Percentiles rank a stretch among this genome's conserved stretches.
Conservation (phyloP, 2,888 invertebrate genomes). For the Pemphredon lugubris region DNA sequence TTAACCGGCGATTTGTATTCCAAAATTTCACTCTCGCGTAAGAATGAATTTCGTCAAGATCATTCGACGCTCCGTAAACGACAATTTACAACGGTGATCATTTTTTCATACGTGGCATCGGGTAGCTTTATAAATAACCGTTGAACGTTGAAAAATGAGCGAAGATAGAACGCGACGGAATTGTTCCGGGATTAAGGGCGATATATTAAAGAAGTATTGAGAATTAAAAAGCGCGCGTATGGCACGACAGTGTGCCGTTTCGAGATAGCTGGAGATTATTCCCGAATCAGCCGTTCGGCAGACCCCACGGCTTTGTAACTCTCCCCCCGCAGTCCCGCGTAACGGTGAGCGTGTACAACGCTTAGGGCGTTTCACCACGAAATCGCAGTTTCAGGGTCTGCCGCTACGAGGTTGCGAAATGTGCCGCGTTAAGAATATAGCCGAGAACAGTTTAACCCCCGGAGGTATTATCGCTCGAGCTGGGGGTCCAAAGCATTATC, state of each 20-base stretch:
- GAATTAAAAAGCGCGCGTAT: constrained; percentile 32
- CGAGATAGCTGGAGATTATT: constrained; percentile 62
- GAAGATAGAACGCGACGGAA: too few species aligned
- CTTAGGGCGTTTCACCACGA: constrained; percentile 44
- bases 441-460: constrained; percentile 57
- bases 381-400: constrained; percentile 55
- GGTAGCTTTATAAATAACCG: too few species aligned
- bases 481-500: constrained; percentile 54
- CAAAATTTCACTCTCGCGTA: too few species aligned
- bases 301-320: constrained; percentile 32
- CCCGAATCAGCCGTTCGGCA: constrained; percentile 61
- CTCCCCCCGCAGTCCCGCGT: constrained; percentile 14
- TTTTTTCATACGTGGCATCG: too few species aligned
- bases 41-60: too few species aligned
- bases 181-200: constrained; percentile 36
- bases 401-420: constrained; percentile 37
- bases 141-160: too few species aligned
- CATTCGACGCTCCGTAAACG: too few species aligned
- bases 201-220: constrained; percentile 24
- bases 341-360: constrained; percentile 23
- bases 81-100: too few species aligned
- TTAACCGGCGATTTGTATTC: too few species aligned
- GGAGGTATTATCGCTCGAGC: constrained; percentile 37
- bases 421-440: constrained; percentile 41
- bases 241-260: constrained; percentile 28